A percentile compares a stretch with the other conserved stretches of the same genome.
phyloP scores from a whole-genome alignment of 2,113 vertebrate species.

The Alethe diademata region DNA sequence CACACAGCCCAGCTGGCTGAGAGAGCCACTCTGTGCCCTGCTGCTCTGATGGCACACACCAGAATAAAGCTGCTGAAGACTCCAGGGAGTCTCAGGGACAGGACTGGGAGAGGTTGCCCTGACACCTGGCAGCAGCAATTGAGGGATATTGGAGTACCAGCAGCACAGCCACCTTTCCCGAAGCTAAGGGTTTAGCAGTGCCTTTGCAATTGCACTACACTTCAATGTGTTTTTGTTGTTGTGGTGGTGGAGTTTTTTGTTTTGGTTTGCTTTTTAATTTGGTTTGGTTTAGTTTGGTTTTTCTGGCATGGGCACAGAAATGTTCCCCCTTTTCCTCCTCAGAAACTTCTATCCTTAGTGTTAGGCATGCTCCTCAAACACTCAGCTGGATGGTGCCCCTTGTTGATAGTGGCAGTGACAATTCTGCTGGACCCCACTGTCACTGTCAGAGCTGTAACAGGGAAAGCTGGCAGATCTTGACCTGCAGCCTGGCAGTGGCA shows the following conservation, averaged over 20 bases:
- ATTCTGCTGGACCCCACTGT: neutral
- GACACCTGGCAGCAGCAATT: constrained; percentile 18
- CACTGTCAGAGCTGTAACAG: neutral
- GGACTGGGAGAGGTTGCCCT: constrained; percentile 69
- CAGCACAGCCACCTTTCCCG: neutral
- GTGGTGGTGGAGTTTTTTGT: neutral
- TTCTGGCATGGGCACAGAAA: neutral
- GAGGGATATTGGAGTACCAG: neutral
- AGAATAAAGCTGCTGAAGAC: constrained; percentile 72
- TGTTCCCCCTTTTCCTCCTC: neutral
- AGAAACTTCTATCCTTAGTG: neutral
- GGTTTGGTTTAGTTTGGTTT: neutral
- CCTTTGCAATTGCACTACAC: neutral
- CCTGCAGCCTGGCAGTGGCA: neutral
- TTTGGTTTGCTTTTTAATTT: neutral
- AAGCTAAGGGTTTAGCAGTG: neutral
- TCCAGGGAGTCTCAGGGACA: constrained; percentile 78
- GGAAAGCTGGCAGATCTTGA: neutral
- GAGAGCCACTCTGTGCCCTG: neutral
- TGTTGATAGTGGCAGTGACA: neutral
- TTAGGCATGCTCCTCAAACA: neutral
- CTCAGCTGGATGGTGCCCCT: neutral
- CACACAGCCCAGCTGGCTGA: neutral
- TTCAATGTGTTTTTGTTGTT: neutral
- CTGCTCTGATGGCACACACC: constrained; percentile 21